Conservation (phyloP, 2,888 invertebrate species). For the Hyles lineata region DNA sequence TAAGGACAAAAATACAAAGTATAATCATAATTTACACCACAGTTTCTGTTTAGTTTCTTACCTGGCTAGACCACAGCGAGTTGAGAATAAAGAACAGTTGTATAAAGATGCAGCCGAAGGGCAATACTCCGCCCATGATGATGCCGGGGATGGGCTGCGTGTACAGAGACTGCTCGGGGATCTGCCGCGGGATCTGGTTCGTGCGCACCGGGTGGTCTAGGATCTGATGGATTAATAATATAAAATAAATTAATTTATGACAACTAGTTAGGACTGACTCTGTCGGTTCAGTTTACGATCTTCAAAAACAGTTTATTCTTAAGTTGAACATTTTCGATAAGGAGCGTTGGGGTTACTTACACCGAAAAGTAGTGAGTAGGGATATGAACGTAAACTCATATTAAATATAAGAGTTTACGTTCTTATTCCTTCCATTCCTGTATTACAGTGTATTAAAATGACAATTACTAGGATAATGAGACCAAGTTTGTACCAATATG, state of each 20-base stretch:
- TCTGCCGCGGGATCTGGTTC: conserved; percentile 99
- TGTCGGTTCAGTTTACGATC: background rate
- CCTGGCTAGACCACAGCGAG: conserved; percentile 95
- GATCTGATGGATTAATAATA: conserved; percentile 83
- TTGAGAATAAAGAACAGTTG: conserved; percentile 99
- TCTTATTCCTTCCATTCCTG: too few species aligned
- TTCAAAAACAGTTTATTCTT: background rate
- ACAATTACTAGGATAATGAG: too few species aligned
- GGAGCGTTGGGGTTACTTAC: too few species aligned
- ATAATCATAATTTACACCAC: too few species aligned
- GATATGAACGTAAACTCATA: too few species aligned
- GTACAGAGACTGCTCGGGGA: conserved; percentile 99
- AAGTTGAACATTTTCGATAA: too few species aligned
- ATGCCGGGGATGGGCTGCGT: conserved; percentile 98
- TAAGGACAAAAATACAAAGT: too few species aligned
- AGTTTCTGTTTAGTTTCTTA: conserved; percentile 38
- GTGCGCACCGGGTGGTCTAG: conserved; percentile 99
- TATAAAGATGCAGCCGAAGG: conserved; percentile 99
- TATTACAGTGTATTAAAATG: too few species aligned
- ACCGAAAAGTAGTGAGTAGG: too few species aligned
- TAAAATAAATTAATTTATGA: background rate
- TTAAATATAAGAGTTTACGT: too few species aligned
- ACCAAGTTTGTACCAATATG: too few species aligned
- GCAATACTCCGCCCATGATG: conserved; percentile 99
- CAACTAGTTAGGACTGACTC: background rate